Evolutionary conservation across 2,888 invertebrate species (phyloP).

Genomic region (Rhagonycha fulva): DNA sequence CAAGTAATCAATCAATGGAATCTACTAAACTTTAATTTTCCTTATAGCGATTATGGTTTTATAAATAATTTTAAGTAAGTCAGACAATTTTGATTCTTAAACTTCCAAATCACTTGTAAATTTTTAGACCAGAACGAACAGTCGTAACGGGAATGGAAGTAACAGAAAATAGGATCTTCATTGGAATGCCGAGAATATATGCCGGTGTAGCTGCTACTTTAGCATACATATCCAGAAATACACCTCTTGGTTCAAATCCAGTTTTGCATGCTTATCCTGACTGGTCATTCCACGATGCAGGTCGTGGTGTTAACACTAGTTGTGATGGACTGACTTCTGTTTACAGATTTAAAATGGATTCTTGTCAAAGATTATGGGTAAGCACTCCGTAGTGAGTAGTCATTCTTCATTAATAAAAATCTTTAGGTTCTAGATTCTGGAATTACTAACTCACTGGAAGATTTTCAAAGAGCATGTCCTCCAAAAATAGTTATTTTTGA

Average conservation of each 20-base stretch:
- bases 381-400: slow-evolving; percentile 3
- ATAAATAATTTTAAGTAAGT: slow-evolving; percentile 45
- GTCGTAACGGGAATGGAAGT: slow-evolving; percentile 79
- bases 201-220: slow-evolving; percentile 79
- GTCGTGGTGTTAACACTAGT: slow-evolving; percentile 70
- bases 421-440: slow-evolving; percentile 83
- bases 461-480: slow-evolving; percentile 70
- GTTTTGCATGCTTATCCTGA: slow-evolving; percentile 49
- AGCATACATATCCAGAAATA: slow-evolving; percentile 67
- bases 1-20: slow-evolving; percentile 75
- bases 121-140: slow-evolving; percentile 69
- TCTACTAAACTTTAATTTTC: slow-evolving; percentile 68
- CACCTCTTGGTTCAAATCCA: slow-evolving; percentile 71
- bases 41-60: slow-evolving; percentile 56
- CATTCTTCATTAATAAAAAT: slow-evolving; percentile 40
- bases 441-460: slow-evolving; percentile 70
- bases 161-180: slow-evolving; percentile 70
- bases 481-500: slow-evolving; percentile 84
- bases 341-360: slow-evolving; percentile 74
- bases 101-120: not conserved
- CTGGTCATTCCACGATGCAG: slow-evolving; percentile 72
- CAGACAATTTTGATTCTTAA: not conserved
- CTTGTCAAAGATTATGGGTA: slow-evolving; percentile 81
- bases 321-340: slow-evolving; percentile 80
- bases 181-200: slow-evolving; percentile 76